Conservation (phyloP, 2,888 invertebrate species). For the Sepioteuthis lessoniana region DNA sequence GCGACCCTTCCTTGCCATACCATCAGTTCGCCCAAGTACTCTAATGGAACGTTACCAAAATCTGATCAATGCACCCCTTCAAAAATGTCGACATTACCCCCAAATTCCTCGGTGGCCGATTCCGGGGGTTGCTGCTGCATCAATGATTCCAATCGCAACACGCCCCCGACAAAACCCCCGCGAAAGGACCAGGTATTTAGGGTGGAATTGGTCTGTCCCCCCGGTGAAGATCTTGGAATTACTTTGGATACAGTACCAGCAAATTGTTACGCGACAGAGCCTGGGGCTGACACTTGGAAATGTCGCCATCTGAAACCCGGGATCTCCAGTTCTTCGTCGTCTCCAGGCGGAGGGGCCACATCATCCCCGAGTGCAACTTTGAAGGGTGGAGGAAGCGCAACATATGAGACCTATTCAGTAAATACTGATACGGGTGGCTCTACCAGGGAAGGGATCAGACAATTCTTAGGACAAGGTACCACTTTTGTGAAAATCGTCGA, state of each 20-base stretch:
- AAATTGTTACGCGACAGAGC: slow-evolving; percentile 34
- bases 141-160: slow-evolving; percentile 37
- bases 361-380: slow-evolving; percentile 52
- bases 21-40: slow-evolving; percentile 36
- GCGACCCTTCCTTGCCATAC: slow-evolving; percentile 40
- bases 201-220: slow-evolving; percentile 58
- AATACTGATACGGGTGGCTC: slow-evolving; percentile 23
- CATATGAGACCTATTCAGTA: slow-evolving; percentile 46
- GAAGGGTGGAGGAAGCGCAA: slow-evolving; percentile 48
- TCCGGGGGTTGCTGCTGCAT: not conserved
- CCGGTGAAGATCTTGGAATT: slow-evolving; percentile 61
- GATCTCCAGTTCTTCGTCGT: slow-evolving; percentile 8
- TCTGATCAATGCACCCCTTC: slow-evolving; percentile 40
- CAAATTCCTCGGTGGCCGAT: not conserved
- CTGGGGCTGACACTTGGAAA: slow-evolving; percentile 37
- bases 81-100: slow-evolving; percentile 37
- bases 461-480: slow-evolving; percentile 45
- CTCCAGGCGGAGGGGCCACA: slow-evolving; percentile 43
- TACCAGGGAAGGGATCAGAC: slow-evolving; percentile 44
- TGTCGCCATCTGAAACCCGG: not conserved
- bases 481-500: slow-evolving; percentile 60
- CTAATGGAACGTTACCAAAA: slow-evolving; percentile 44
- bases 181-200: slow-evolving; percentile 66
- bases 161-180: slow-evolving; percentile 68
- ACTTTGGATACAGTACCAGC: slow-evolving; percentile 58